Base-by-base conservation (phyloP, 2,113 vertebrate species). In the Myxocyprinus asiaticus region DNA sequence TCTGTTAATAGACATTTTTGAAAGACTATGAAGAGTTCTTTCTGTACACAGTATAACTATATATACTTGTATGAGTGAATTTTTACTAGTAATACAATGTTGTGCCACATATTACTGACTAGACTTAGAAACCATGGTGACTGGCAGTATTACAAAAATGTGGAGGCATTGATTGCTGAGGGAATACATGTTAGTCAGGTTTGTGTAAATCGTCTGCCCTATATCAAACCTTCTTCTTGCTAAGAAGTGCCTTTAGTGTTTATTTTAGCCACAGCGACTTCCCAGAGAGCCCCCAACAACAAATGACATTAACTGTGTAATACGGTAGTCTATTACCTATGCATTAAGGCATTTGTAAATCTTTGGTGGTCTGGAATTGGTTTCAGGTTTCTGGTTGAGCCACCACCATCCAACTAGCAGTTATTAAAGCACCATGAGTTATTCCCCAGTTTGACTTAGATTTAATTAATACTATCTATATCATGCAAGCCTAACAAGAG, bases 371-470 rank as follows among this genome's bases (percentile, higher is more conserved):
- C 58, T 45, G 22, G 42, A 71, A 71, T 50, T 58, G 8, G 67
- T 48, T 42, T 84, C 58, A 72, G 64, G 71, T 71, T 81, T 86
- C 22, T 33, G 22, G 22, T 33, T 33, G 22, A 33, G 22, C 22
- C 22, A 33, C 22, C 22, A 33, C 22, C 22, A 33, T 33, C 22
- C 22, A 33, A 33, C 22, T 33, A 33, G 22, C 22, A 33, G 22
- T 33, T 33, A 33, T 1, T 33, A 33, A 33, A 33, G 22, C 22
- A 33, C 22, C 22, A 33, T 80, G 79, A 83, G 78, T 43, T 79
- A 10, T 65, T 56, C 56, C 68, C 22, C 75, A 66, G 75, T 56
- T 44, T 71, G 68, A 56, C 51, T 71, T 58, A 8, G 22, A 71
- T 55, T 59, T 47, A 53, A 56, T 67, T 51, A 1, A 33, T 33